Percentiles rank a stretch among this genome's conserved stretches.
Conservation (phyloP, 2,888 invertebrate species). For the Drosophila quasianomalipes region DNA sequence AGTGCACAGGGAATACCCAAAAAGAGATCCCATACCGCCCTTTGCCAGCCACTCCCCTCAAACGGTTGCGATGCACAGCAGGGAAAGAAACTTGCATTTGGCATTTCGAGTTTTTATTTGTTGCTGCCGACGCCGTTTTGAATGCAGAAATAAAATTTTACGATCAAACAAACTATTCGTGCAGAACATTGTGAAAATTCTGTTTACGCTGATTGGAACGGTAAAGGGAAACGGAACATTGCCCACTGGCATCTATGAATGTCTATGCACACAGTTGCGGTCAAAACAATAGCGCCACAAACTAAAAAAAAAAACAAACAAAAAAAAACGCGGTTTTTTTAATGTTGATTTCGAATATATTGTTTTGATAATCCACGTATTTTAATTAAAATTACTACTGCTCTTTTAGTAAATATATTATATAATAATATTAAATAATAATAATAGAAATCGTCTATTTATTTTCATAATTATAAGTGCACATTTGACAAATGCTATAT, state of each 20-base stretch:
- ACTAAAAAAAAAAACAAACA: too few species aligned
- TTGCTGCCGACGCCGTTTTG: constrained; percentile 61
- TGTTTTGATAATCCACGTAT: neutral
- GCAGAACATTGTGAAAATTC: constrained; percentile 79
- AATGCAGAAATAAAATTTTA: constrained; percentile 78
- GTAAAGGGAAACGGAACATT: constrained; percentile 60
- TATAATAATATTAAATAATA: too few species aligned
- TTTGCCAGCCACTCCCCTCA: neutral
- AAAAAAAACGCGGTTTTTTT: rapidly evolving
- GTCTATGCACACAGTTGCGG: neutral
- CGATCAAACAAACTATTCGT: constrained; percentile 80
- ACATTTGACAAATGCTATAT: neutral
- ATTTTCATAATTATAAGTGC: neutral
- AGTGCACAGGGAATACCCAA: neutral
- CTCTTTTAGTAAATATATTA: neutral
- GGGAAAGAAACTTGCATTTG: constrained; percentile 54
- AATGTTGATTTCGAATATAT: neutral
- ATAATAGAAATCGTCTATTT: neutral
- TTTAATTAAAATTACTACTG: neutral
- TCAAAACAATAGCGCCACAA: neutral
- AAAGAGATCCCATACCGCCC: constrained; percentile 2
- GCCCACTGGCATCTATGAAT: constrained; percentile 41
- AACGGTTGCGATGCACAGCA: constrained; percentile 23
- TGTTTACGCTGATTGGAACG: constrained; percentile 72
- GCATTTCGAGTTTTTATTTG: constrained; percentile 59